Conservation (phyloP, 2,797 vertebrate genomes). For the Pangasius krempfi region DNA sequence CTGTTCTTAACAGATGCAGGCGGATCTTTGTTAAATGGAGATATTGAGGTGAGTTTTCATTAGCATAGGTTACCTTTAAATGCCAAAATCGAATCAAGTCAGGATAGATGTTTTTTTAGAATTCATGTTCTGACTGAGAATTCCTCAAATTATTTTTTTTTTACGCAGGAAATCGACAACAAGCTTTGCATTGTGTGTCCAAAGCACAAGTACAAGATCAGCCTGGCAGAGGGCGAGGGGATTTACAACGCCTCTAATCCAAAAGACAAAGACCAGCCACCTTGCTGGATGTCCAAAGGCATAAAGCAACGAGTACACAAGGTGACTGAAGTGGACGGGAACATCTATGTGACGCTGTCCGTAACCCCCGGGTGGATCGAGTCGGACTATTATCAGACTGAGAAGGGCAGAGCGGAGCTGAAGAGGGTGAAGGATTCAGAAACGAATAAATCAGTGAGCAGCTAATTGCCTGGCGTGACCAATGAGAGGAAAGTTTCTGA, state of each 20-base stretch:
- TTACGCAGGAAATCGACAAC: slow-evolving; percentile 81
- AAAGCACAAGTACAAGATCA: slow-evolving; percentile 92
- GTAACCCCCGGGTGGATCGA: slow-evolving; percentile 70
- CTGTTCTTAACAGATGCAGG: slow-evolving; percentile 82
- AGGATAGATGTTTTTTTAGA: background rate
- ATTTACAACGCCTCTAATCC: slow-evolving; percentile 82
- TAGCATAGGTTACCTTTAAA: slow-evolving; percentile 23
- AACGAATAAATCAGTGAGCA: background rate
- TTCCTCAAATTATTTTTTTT: background rate
- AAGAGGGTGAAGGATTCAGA: slow-evolving; percentile 41
- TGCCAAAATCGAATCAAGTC: background rate
- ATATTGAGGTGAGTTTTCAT: slow-evolving; percentile 85
- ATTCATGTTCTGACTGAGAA: background rate
- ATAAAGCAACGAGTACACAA: slow-evolving; percentile 87
- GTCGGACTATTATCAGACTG: slow-evolving; percentile 89
- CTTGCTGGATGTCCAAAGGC: slow-evolving; percentile 87
- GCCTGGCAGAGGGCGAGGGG: slow-evolving; percentile 85
- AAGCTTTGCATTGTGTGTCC: slow-evolving; percentile 90
- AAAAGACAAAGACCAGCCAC: slow-evolving; percentile 65
- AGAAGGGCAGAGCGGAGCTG: slow-evolving; percentile 74
- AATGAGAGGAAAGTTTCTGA: slow-evolving; percentile 7
- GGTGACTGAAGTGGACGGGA: slow-evolving; percentile 77
- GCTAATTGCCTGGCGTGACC: slow-evolving; percentile 3
- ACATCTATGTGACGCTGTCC: slow-evolving; percentile 85
- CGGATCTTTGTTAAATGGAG: slow-evolving; percentile 80